phyloP scores from a whole-genome alignment of 1,140 invertebrate genomes.

The Rhagoletis zephyria region DNA sequence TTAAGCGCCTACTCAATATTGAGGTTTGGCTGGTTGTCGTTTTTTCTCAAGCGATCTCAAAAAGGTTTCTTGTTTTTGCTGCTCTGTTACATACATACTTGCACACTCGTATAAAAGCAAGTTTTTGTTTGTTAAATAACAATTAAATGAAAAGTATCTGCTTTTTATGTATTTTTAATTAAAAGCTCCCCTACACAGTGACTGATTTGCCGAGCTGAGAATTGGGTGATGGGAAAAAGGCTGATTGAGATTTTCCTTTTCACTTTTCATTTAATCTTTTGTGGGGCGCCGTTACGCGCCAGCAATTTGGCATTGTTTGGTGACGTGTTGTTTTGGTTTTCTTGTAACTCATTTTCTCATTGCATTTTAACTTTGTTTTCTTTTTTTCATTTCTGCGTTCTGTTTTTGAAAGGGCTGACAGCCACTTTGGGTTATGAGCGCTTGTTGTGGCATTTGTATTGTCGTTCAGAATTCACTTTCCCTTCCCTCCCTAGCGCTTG shows the following conservation, averaged over 20 bases:
- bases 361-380: not conserved
- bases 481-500: not conserved
- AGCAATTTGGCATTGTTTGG: not conserved
- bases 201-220: not conserved
- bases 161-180: conserved; percentile 36
- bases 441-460: not conserved
- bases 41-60: not conserved
- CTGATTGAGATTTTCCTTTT: not conserved
- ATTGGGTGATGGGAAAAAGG: not conserved
- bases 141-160: conserved; percentile 47
- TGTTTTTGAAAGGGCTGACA: not conserved
- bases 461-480: not conserved
- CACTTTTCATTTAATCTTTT: not conserved
- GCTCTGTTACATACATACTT: not conserved
- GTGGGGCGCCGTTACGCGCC: not conserved
- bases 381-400: not conserved
- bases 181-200: not conserved
- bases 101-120: not conserved
- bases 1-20: conserved; percentile 8
- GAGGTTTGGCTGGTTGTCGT: not conserved
- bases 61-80: not conserved
- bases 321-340: not conserved
- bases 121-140: conserved; percentile 35
- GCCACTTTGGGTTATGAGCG: conserved; percentile 17
- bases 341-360: not conserved